Evolutionary conservation across 2,888 invertebrate species (phyloP).

Genomic region (Anoplius nigerrimus): DNA sequence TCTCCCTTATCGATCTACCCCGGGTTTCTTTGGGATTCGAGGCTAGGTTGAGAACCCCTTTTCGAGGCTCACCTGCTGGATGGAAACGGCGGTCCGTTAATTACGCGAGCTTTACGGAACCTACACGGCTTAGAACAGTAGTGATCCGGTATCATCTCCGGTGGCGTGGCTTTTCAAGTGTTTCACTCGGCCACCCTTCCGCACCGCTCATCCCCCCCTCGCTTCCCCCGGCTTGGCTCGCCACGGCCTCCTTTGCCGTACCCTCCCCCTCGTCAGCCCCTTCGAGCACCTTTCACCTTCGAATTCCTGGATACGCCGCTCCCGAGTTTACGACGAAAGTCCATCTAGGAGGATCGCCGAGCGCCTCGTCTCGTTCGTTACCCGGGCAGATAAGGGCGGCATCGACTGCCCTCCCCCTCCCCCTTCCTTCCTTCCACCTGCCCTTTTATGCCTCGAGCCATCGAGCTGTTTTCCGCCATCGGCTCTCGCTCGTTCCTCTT

Average conservation of each 20-base stretch:
- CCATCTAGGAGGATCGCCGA: slow-evolving; percentile 43
- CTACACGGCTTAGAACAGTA: slow-evolving; percentile 23
- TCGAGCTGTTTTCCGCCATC: slow-evolving; percentile 1
- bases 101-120: slow-evolving; percentile 49
- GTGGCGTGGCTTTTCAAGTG: slow-evolving; percentile 39
- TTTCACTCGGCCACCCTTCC: slow-evolving; percentile 17
- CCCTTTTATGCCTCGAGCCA: not conserved
- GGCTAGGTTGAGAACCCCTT: slow-evolving; percentile 47
- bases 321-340: slow-evolving; percentile 50
- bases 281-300: slow-evolving; percentile 20
- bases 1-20: not conserved
- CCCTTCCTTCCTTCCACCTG: slow-evolving; percentile 1
- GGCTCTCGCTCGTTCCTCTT: not conserved
- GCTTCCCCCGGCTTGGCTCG: not conserved
- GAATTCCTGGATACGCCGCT: slow-evolving; percentile 44
- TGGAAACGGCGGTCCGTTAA: slow-evolving; percentile 60
- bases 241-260: not conserved
- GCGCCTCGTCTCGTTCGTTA: slow-evolving; percentile 35
- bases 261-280: too few relatives aligned
- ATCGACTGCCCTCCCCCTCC: not conserved
- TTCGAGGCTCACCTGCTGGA: slow-evolving; percentile 58
- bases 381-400: slow-evolving; percentile 39
- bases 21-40: too few relatives aligned
- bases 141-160: slow-evolving; percentile 43
- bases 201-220: not conserved